Conservation (phyloP, 2,797 vertebrate genomes). For the Muraenolepis orangiensis region DNA sequence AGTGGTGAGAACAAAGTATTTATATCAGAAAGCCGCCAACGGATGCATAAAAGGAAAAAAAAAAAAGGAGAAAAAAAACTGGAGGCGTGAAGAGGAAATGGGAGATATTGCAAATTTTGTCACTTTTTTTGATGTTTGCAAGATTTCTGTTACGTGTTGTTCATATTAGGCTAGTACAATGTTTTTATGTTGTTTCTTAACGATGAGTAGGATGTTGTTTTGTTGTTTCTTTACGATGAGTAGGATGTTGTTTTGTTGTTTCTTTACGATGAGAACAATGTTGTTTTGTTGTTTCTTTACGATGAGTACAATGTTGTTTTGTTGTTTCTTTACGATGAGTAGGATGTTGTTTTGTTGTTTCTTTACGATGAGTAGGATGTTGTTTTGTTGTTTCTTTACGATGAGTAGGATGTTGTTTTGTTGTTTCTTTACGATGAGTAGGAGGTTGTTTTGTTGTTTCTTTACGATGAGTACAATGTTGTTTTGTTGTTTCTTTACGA, state of each 20-base stretch:
- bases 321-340: too few species aligned
- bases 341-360: not conserved
- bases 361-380: too few species aligned
- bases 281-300: not conserved
- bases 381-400: too few species aligned
- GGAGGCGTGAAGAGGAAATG: not conserved
- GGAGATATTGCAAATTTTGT: not conserved
- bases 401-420: not conserved
- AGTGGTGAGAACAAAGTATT: slow-evolving; percentile 10
- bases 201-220: not conserved
- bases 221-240: not conserved
- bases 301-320: too few species aligned
- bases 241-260: too few species aligned
- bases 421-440: too few species aligned
- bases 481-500: not conserved
- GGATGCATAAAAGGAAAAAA: not conserved
- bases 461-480: not conserved
- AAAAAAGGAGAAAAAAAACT: not conserved
- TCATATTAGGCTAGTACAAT: not conserved
- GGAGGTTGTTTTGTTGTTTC: too few species aligned
- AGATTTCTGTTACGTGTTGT: not conserved
- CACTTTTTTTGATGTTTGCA: not conserved
- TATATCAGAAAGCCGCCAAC: slow-evolving; percentile 10
- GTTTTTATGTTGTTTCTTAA: too few species aligned
- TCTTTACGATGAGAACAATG: not conserved